Evolutionary conservation across 1,140 invertebrate species (phyloP), one percentile per base, ranked within the genome.

Genomic region (Dolichoris vasculosae): DNA sequence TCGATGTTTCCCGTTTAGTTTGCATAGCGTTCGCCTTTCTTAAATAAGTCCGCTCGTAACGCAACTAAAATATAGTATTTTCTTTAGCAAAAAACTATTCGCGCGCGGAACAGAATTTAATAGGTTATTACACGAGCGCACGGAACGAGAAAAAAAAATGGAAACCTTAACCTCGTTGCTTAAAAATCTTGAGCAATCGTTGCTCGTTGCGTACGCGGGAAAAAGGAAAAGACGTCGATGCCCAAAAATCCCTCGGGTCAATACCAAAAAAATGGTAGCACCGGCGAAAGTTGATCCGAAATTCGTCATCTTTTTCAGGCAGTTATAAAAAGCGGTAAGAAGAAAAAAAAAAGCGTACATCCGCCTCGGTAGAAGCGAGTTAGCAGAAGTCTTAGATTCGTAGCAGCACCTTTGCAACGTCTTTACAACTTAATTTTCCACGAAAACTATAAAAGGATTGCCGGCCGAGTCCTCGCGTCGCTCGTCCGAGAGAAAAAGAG

Each of bases 381-480:
- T n/a, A n/a, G n/a, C n/a, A n/a, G n/a, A n/a, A n/a, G n/a, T n/a
- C n/a, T n/a, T n/a, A n/a, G 9, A 26, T 51, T 38, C 32, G 40
- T n/a, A 40, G 13, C 40, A 59, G 55, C 77, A 38, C 51, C 32
- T 69, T 20, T 11, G 64, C 38, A 59, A 59, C 69, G 20, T 1
- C 43, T 84, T 78, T 84, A 83, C 73, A 35, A n/a, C 55, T 83
- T 35, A 35, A 48, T 84, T 84, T 84, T 84, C 75, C 40, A 48
- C 51, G 75, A 84, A 84, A 30, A 77, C 30, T 51, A 76, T 64
- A 83, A 83, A 83, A 59, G 55, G 35, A 79, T 23, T 26, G 38
- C 64, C 15, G 30, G 51, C 7, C 17, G 20, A 51, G 69, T 3
- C 64, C 46, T 32, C 30, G 43, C 32, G 43, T 40, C 11, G n/a